Evolutionary conservation across 2,113 vertebrate genomes (phyloP).

Genomic region (Pygathrix nemaeus): DNA sequence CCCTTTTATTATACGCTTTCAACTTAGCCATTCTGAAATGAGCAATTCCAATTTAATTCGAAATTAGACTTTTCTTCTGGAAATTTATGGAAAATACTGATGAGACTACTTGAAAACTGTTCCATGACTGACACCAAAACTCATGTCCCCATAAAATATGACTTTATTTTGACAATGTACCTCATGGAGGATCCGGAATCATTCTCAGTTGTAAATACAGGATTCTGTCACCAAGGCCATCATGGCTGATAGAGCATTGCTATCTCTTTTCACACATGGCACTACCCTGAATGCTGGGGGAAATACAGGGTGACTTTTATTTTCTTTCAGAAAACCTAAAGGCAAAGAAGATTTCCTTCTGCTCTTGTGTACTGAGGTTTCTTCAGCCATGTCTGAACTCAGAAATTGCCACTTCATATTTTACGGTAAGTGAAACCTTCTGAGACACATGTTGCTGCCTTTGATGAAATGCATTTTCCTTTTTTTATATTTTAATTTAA

Average conservation of each 20-base stretch:
- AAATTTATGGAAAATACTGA: neutral
- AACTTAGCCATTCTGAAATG: neutral
- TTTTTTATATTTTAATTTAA: no score
- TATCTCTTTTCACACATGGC: constrained; percentile 43
- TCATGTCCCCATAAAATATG: neutral
- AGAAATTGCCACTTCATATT: constrained; percentile 27
- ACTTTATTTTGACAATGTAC: neutral
- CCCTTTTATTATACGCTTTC: neutral
- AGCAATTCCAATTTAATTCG: neutral
- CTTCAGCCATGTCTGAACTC: neutral
- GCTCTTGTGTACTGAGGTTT: neutral
- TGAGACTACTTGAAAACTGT: neutral
- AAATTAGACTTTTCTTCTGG: neutral
- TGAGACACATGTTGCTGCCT: neutral
- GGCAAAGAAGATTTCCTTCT: neutral
- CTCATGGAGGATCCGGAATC: neutral
- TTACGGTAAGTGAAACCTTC: neutral
- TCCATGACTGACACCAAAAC: neutral
- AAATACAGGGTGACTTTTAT: neutral
- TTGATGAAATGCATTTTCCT: neutral
- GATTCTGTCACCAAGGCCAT: neutral
- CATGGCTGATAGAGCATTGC: neutral
- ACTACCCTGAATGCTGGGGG: neutral
- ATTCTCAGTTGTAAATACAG: neutral
- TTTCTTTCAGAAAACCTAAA: constrained; percentile 21